A percentile compares a stretch with the other conserved stretches of the same genome.
Evolutionary conservation across 2,113 vertebrate genomes (phyloP).

Genomic region (Callorhinus ursinus): DNA sequence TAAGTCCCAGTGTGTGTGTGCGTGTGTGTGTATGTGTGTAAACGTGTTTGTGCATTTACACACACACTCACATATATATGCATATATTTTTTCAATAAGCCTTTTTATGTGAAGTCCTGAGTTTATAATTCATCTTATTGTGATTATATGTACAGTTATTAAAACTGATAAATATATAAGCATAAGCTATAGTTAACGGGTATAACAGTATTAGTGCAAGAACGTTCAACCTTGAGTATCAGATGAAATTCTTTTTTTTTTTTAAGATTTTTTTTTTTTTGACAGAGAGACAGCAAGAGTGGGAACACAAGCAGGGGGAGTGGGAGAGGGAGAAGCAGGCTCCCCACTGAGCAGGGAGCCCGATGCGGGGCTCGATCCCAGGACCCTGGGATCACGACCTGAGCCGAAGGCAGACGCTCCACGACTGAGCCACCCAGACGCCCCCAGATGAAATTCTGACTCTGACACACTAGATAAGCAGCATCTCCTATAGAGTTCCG

Average conservation of each 20-base stretch:
- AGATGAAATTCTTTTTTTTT: background rate
- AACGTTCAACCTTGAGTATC: background rate
- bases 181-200: background rate
- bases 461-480: fast-evolving
- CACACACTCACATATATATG: background rate
- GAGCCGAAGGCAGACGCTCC: no score
- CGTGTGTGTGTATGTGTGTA: background rate
- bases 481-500: background rate
- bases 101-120: background rate
- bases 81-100: background rate
- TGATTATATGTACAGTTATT: background rate
- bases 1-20: background rate
- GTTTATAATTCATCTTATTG: background rate
- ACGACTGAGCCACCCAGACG: no score
- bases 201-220: background rate
- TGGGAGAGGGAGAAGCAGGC: no score
- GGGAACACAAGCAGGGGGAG: no score
- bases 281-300: no score
- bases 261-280: no score
- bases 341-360: no score
- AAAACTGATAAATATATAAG: background rate
- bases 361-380: no score
- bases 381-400: no score
- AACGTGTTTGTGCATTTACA: background rate
- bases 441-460: background rate